Base-by-base conservation (phyloP, 2,888 invertebrate species). In the Hymenopus coronatus region DNA sequence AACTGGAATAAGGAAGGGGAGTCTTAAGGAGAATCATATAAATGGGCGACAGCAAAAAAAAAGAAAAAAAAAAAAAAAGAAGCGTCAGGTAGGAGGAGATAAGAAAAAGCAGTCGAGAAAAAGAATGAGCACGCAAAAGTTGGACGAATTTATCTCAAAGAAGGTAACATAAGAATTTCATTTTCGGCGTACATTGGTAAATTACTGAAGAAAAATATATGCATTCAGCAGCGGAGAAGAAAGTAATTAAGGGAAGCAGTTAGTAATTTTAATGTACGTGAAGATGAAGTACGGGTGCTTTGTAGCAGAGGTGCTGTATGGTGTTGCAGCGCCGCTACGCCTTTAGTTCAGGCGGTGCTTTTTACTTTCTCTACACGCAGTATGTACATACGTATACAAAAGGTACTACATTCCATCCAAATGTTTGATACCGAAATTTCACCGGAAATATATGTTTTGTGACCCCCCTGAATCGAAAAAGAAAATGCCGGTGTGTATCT, bases 1-100 rank as follows among this genome's bases (percentile, higher is more conserved):
- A 85, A 85, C 40, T 85, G 54, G 54, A 85, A 54, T 85, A 54
- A 85, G 85, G 54, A 70, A 20, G n/a, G 85, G 46, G n/a, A 84
- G 84, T 27, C 40, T 85, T 85, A 85, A 85, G 85, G 3, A 40
- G 85, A 85, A 85, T 85, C 85, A 54, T 85, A 85, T 33, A 85
- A 85, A 85, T 27, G 85, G 54, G 85, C 9, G 28, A 85, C 46
- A 54, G 15, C 3, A 40, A 85, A 27, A 40, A 27, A 84, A 30
- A 84, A 1, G 25, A 6, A n/a, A 40, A 85, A 85, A 15, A 70
- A 70, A n/a, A 40, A 85, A 85, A 15, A 70, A 70, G 54, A 70
- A 70, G 54, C 54, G 54, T 70, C 54, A 70, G 54, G 54, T 70
- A 70, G 54, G 20, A 70, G 54, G 25, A 70, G 54, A 70, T 70